Evolutionary conservation across 2,113 vertebrate genomes (phyloP).

Genomic region (Prietella phreatophila): DNA sequence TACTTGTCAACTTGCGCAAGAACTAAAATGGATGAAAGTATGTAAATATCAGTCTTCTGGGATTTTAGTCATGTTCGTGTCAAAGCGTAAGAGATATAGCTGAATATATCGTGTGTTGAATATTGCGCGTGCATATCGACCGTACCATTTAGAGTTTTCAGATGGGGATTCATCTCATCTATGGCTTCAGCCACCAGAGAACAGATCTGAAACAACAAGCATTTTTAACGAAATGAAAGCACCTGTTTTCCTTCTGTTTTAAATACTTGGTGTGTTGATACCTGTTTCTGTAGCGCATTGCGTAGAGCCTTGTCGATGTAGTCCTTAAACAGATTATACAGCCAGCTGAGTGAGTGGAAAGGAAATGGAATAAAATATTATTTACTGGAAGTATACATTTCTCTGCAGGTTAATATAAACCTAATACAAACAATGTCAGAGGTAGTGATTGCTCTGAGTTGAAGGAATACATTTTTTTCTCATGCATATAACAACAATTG

Average conservation of each 20-base stretch:
- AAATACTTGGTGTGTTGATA: constrained; percentile 34
- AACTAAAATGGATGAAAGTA: constrained; percentile 56
- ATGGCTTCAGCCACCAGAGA: constrained; percentile 62
- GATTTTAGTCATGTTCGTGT: background rate
- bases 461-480: background rate
- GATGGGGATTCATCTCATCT: constrained; percentile 62
- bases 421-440: background rate
- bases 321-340: constrained; percentile 70
- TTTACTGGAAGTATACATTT: background rate
- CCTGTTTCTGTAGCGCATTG: constrained; percentile 64
- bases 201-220: constrained; percentile 69
- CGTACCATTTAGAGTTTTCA: constrained; percentile 75
- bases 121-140: background rate
- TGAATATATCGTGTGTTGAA: background rate
- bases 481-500: background rate
- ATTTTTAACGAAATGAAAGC: background rate
- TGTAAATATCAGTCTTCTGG: background rate
- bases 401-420: background rate
- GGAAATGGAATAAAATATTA: background rate
- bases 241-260: background rate
- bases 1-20: constrained; percentile 70
- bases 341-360: constrained; percentile 63
- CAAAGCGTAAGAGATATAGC: background rate
- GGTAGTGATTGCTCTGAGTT: background rate
- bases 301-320: constrained; percentile 63